Percentiles rank a stretch among this genome's conserved stretches.
phyloP scores from a whole-genome alignment of 1,140 invertebrate genomes.

The Anastrepha obliqua region DNA sequence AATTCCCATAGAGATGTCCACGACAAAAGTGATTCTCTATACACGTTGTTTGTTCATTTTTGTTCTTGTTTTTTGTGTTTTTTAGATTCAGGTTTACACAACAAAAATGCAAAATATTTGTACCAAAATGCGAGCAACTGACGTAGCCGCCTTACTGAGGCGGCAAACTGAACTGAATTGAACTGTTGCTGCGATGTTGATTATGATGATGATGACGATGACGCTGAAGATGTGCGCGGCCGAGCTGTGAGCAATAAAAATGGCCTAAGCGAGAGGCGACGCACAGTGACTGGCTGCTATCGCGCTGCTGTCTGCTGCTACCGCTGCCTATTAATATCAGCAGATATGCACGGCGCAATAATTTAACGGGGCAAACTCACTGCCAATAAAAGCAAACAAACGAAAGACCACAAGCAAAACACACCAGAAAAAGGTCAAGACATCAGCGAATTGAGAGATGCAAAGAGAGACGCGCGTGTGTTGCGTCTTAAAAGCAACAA shows the following conservation, averaged over 20 bases:
- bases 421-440: not conserved
- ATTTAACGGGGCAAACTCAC: conserved; percentile 12
- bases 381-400: conserved; percentile 15
- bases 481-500: conserved; percentile 54
- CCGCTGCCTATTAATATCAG: conserved; percentile 32
- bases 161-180: conserved; percentile 30
- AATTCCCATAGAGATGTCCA: not conserved
- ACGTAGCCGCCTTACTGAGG: not conserved
- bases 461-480: not conserved
- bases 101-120: conserved; percentile 29
- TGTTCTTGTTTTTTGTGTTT: not conserved
- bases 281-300: conserved; percentile 10
- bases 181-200: conserved; percentile 14
- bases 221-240: not conserved
- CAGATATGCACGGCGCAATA: conserved; percentile 26
- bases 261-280: conserved; percentile 20
- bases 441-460: not conserved
- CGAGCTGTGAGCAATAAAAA: not conserved
- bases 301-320: not conserved
- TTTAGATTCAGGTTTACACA: not conserved
- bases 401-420: conserved; percentile 15
- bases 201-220: not conserved
- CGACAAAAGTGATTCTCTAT: not conserved
- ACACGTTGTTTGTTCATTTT: not conserved
- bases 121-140: conserved; percentile 2